Conservation (phyloP, 2,888 invertebrate species). For the Myopa testacea region DNA sequence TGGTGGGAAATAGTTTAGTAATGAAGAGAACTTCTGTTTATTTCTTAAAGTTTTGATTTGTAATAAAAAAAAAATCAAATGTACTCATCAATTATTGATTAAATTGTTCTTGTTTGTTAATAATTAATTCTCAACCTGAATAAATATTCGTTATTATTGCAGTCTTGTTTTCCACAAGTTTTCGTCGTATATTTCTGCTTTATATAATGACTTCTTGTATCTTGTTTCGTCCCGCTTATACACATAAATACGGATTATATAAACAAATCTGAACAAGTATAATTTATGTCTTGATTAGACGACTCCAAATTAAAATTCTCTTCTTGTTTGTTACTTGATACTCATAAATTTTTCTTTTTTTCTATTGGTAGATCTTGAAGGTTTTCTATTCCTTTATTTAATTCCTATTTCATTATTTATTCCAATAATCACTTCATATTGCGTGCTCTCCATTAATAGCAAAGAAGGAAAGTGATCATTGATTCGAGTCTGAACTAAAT, state of each 20-base stretch:
- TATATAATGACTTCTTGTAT: not conserved
- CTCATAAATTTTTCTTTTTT: slow-evolving; percentile 13
- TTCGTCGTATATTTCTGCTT: slow-evolving; percentile 9
- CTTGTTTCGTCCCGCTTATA: not conserved
- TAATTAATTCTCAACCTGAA: slow-evolving; percentile 2
- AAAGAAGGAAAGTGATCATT: slow-evolving; percentile 51
- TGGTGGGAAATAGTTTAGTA: not conserved
- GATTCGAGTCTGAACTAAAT: slow-evolving; percentile 53
- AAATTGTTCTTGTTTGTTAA: not conserved
- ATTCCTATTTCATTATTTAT: slow-evolving; percentile 44
- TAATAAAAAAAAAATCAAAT: not conserved
- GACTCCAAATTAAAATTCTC: slow-evolving; percentile 8
- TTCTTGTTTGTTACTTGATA: slow-evolving; percentile 33
- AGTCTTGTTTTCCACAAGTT: slow-evolving; percentile 14
- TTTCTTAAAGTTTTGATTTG: not conserved
- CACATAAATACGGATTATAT: not conserved
- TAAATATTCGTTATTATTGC: slow-evolving; percentile 25
- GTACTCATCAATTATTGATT: not conserved
- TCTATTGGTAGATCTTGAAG: slow-evolving; percentile 32
- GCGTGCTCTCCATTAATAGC: slow-evolving; percentile 33
- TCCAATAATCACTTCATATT: slow-evolving; percentile 47
- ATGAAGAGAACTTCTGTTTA: not conserved
- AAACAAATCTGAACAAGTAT: slow-evolving; percentile 5
- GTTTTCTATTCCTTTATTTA: slow-evolving; percentile 47
- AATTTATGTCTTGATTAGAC: not conserved